phyloP scores from a whole-genome alignment of 2,113 vertebrate species.

The Petrocephalus zakoni region DNA sequence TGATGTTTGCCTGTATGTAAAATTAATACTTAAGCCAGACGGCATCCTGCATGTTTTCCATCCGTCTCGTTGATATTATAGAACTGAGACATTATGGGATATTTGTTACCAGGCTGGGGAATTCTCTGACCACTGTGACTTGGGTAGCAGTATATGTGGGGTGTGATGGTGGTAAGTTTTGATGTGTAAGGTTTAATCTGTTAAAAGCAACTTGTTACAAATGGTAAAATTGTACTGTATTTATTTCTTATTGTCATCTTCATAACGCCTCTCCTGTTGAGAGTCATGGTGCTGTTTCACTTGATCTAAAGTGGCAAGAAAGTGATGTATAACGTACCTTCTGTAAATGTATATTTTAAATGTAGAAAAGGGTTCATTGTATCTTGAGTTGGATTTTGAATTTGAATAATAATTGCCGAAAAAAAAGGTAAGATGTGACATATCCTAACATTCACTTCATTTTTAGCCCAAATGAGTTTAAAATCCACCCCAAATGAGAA shows the following conservation, averaged over 20 bases:
- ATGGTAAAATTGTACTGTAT: neutral
- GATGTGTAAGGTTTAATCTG: neutral
- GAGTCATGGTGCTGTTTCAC: neutral
- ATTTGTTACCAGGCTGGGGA: neutral
- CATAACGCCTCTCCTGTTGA: neutral
- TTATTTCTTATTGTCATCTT: neutral
- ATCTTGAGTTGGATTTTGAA: neutral
- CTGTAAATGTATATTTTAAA: neutral
- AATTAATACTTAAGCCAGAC: neutral
- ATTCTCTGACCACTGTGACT: constrained; percentile 9
- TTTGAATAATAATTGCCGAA: neutral
- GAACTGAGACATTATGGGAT: neutral
- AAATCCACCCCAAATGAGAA: too few relatives aligned
- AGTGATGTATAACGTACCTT: neutral
- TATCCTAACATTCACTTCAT: neutral
- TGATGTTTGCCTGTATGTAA: neutral
- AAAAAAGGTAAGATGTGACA: neutral
- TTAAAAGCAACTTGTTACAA: neutral
- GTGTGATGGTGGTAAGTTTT: neutral
- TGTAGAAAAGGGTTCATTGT: neutral
- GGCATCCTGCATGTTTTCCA: neutral
- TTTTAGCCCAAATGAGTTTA: neutral
- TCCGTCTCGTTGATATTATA: neutral
- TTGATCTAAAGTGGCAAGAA: neutral
- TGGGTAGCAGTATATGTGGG: neutral